These are phyloP conservation scores for Centropus bengalensis DNA, from an alignment of 2,113 vertebrate species.

Conservation along the genomic window DNA sequence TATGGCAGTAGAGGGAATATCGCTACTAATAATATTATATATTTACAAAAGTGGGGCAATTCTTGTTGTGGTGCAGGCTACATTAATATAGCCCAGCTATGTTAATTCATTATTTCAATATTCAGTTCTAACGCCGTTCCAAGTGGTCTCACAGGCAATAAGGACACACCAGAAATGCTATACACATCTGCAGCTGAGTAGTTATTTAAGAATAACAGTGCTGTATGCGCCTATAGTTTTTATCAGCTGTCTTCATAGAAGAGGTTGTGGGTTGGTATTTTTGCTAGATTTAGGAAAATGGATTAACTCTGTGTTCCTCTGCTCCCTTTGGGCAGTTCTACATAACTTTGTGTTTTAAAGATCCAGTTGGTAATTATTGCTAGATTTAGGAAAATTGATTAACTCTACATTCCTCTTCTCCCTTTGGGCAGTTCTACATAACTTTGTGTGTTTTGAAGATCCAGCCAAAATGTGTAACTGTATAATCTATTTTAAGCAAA, in stretches of 20 bases:
- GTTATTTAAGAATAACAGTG: background rate
- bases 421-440: background rate
- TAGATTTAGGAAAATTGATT: background rate
- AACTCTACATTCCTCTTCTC: background rate
- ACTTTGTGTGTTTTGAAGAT: background rate
- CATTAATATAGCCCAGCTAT: background rate
- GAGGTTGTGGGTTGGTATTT: background rate
- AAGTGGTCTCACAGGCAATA: background rate
- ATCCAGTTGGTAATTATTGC: background rate
- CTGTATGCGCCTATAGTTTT: background rate
- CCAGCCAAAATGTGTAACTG: background rate
- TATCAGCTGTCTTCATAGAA: background rate
- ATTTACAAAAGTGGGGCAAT: background rate
- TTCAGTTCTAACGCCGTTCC: background rate
- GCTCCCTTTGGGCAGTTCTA: background rate
- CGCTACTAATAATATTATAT: background rate
- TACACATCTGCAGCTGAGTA: background rate
- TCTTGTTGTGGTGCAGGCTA: background rate
- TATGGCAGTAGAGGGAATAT: background rate
- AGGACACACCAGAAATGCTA: background rate
- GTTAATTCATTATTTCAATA: background rate
- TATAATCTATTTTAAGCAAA: background rate
- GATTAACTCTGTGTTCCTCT: background rate
- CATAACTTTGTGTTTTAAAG: background rate
- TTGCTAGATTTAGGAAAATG: background rate